These are phyloP conservation scores for Percopsis transmontana DNA, from an alignment of 2,113 vertebrate genomes.

Conservation along the genomic window DNA sequence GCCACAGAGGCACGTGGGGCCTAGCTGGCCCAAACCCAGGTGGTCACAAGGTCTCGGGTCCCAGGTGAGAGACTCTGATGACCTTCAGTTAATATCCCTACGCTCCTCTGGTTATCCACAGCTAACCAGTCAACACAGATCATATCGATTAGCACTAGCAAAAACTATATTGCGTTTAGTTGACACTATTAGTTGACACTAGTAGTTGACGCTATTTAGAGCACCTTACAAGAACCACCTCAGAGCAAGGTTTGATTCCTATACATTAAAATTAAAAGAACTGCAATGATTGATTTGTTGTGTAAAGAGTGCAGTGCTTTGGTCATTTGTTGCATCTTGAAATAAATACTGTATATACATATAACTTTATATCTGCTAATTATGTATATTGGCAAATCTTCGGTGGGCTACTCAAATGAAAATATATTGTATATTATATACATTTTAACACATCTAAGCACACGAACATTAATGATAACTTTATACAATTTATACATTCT, in stretches of 20 bases:
- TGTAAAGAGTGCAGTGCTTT: neutral
- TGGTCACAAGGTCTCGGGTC: constrained; percentile 60
- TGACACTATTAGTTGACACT: constrained; percentile 1
- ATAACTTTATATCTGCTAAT: no score
- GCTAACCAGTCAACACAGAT: constrained; percentile 38
- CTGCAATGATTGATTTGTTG: no score
- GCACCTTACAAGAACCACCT: neutral
- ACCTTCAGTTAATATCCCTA: constrained; percentile 55
- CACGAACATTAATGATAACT: no score
- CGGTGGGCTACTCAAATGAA: no score
- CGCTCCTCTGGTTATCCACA: constrained; percentile 45
- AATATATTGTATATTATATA: no score
- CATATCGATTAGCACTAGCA: neutral
- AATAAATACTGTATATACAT: no score
- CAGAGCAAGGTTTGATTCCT: neutral
- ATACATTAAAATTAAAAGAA: no score
- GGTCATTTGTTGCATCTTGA: no score
- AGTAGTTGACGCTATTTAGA: no score
- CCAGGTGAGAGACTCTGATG: constrained; percentile 54
- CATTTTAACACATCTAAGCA: no score
- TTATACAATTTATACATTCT: no score
- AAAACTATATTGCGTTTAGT: neutral
- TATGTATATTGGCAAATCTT: no score
- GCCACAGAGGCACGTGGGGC: constrained; percentile 63
- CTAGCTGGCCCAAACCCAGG: constrained; percentile 60